Percentiles rank a stretch among this genome's conserved stretches.
phyloP scores from a whole-genome alignment of 2,797 vertebrate genomes.

The Hyperoplus immaculatus region DNA sequence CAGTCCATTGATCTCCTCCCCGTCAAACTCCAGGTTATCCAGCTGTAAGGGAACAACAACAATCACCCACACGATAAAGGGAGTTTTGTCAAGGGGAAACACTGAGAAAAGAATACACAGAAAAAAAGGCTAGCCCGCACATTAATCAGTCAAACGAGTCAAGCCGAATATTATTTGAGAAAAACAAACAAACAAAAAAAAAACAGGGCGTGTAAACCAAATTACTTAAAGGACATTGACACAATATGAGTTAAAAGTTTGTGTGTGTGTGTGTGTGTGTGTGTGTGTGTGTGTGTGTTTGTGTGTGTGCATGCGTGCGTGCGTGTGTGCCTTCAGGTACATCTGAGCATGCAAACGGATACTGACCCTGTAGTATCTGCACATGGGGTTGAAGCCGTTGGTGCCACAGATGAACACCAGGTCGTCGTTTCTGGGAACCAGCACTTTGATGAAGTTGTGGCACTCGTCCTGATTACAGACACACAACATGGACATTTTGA shows the following conservation, averaged over 20 bases:
- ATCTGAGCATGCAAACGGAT: neutral
- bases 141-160: slow-evolving; percentile 25
- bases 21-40: slow-evolving; percentile 98
- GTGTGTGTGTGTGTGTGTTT: neutral
- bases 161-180: slow-evolving; percentile 15
- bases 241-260: neutral
- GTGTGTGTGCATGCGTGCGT: slow-evolving; percentile 1
- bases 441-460: slow-evolving; percentile 99
- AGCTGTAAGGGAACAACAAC: slow-evolving; percentile 86
- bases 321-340: too few relatives aligned
- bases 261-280: neutral
- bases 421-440: slow-evolving; percentile 97
- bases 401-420: slow-evolving; percentile 99
- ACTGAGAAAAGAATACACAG: slow-evolving; percentile 13
- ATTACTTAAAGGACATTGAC: neutral
- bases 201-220: neutral
- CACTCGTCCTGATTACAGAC: slow-evolving; percentile 92
- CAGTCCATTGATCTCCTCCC: slow-evolving; percentile 99
- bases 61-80: slow-evolving; percentile 64
- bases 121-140: slow-evolving; percentile 9
- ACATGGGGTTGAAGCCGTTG: slow-evolving; percentile 99
- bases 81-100: slow-evolving; percentile 25
- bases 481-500: slow-evolving; percentile 6
- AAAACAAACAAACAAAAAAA: slow-evolving; percentile 9
- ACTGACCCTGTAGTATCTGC: slow-evolving; percentile 97